A percentile compares a stretch with the other conserved stretches of the same genome.
Evolutionary conservation across 2,113 vertebrate species (phyloP).

Genomic region (Myotis lucifugus): DNA sequence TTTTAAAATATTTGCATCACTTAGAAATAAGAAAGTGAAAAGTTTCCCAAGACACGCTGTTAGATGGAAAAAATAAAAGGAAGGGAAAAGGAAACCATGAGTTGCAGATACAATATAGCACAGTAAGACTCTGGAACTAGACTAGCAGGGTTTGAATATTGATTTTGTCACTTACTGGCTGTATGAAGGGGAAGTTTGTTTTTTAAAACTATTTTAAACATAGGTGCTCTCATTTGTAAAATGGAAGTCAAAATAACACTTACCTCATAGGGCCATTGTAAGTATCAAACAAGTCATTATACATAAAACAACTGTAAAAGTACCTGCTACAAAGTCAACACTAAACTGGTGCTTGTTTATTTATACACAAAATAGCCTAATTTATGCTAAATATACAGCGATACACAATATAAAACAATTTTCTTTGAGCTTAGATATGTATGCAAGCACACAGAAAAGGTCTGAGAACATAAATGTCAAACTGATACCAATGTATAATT

Average conservation of each 20-base stretch:
- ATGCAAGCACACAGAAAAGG: background rate
- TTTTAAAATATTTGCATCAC: background rate
- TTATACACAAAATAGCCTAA: background rate
- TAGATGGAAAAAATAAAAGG: background rate
- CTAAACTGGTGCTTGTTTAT: background rate
- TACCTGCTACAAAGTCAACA: background rate
- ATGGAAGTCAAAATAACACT: conserved; percentile 20
- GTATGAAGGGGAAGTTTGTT: background rate
- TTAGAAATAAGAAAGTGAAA: background rate
- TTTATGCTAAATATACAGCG: background rate
- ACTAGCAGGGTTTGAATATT: background rate
- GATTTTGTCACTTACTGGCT: background rate
- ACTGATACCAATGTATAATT: background rate
- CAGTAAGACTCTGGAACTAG: background rate
- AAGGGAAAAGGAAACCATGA: background rate
- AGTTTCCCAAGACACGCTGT: background rate
- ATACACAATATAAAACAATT: background rate
- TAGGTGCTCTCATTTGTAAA: background rate
- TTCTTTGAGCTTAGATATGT: background rate
- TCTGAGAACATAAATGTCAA: background rate
- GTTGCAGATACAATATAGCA: background rate
- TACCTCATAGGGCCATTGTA: background rate
- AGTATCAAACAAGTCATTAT: background rate
- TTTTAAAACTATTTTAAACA: background rate
- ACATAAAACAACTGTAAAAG: background rate